Conservation (phyloP, 2,113 vertebrate genomes). For the Anoplopoma fimbria region DNA sequence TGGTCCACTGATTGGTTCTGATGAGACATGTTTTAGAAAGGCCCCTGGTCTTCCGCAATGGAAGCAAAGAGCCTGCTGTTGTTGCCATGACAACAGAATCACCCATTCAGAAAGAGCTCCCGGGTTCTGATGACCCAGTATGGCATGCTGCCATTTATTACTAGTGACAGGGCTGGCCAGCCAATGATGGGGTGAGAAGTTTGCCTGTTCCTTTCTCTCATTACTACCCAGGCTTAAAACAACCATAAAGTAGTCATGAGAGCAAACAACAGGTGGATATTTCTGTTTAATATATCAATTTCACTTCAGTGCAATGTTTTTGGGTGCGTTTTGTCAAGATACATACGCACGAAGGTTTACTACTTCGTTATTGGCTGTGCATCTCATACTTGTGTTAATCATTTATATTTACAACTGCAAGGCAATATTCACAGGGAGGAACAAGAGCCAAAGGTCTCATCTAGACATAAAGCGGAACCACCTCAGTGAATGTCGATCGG, state of each 20-base stretch:
- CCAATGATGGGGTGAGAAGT: conserved; percentile 11
- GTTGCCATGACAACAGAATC: conserved; percentile 42
- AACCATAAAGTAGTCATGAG: background rate
- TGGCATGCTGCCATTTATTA: conserved; percentile 28
- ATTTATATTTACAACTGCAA: conserved; percentile 81
- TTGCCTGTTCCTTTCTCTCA: conserved; percentile 7
- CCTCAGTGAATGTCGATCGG: conserved; percentile 41
- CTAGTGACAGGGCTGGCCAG: background rate
- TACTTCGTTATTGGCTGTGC: conserved; percentile 18
- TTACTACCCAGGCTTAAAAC: background rate
- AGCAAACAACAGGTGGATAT: conserved; percentile 10
- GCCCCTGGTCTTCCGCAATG: conserved; percentile 10
- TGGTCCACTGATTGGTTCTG: conserved; percentile 44
- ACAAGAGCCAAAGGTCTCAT: conserved; percentile 81
- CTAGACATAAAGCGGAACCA: conserved; percentile 38
- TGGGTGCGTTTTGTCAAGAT: conserved; percentile 13
- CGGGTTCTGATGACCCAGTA: conserved; percentile 31
- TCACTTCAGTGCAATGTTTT: conserved; percentile 27
- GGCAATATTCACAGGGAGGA: conserved; percentile 49
- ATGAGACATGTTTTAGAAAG: conserved; percentile 34
- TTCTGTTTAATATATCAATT: background rate
- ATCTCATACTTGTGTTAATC: conserved; percentile 71
- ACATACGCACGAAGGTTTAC: background rate
- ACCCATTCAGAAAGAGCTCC: conserved; percentile 19
- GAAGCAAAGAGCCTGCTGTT: conserved; percentile 14